These are phyloP conservation scores for Mustelus asterias DNA, from an alignment of 2,113 vertebrate genomes.

Conservation along the genomic window DNA sequence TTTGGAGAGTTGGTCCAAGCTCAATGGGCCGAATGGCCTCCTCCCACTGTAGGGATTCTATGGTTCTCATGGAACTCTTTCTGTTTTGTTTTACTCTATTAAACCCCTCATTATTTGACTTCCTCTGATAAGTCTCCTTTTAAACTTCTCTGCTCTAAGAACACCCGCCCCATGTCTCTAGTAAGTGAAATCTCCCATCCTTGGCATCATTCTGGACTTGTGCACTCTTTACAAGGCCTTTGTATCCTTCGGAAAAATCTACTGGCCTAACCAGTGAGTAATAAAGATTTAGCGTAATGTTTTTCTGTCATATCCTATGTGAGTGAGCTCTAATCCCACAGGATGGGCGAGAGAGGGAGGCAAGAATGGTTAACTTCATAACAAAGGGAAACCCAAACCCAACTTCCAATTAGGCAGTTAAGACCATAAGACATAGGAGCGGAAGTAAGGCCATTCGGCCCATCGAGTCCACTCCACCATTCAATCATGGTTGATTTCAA, in stretches of 20 bases:
- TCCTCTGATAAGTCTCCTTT: neutral
- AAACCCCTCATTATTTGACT: neutral
- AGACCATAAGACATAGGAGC: too few species aligned
- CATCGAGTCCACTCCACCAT: too few species aligned
- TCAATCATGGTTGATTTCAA: too few species aligned
- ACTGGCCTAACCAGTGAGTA: neutral
- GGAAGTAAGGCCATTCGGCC: too few species aligned
- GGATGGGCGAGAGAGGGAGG: neutral
- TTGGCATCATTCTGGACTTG: neutral
- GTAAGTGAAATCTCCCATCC: neutral
- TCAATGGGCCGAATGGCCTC: too few species aligned
- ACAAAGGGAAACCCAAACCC: neutral
- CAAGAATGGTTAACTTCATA: neutral
- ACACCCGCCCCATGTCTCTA: neutral
- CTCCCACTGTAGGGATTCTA: too few species aligned
- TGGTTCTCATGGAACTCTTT: neutral
- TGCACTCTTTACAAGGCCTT: neutral
- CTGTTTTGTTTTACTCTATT: neutral
- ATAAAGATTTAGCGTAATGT: neutral
- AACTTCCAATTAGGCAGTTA: neutral
- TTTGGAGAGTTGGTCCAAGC: too few species aligned
- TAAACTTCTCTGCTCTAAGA: neutral
- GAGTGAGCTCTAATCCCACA: neutral
- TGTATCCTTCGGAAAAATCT: neutral
- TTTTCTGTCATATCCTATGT: neutral